A percentile compares a stretch with the other conserved stretches of the same genome.
Evolutionary conservation across 1,140 invertebrate genomes (phyloP).

Genomic region (Lordiphosa collinella): DNA sequence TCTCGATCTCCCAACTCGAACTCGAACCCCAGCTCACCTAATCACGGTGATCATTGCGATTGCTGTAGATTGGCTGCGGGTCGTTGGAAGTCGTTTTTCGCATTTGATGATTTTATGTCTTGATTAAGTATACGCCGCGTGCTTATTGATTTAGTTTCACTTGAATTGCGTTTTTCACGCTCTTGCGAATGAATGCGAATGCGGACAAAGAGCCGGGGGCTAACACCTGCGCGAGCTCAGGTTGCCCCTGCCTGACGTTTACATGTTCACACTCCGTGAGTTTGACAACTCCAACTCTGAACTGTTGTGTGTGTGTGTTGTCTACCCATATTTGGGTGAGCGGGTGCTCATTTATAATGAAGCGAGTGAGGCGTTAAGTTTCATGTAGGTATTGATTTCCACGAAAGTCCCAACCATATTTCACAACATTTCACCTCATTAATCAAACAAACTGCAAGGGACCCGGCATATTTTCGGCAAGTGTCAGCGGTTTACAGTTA

Average conservation of each 20-base stretch:
- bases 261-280: slow-evolving; percentile 57
- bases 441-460: slow-evolving; percentile 71
- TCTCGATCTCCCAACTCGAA: slow-evolving; percentile 13
- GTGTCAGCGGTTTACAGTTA: slow-evolving; percentile 72
- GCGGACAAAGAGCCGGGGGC: slow-evolving; percentile 1
- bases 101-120: slow-evolving; percentile 47
- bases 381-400: slow-evolving; percentile 75
- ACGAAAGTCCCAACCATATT: slow-evolving; percentile 33
- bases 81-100: slow-evolving; percentile 5
- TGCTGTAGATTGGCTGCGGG: slow-evolving; percentile 29
- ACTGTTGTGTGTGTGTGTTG: no score
- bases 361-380: slow-evolving; percentile 50
- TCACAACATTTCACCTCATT: slow-evolving; percentile 78
- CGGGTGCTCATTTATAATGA: slow-evolving; percentile 6
- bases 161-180: slow-evolving; percentile 46
- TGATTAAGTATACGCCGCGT: slow-evolving; percentile 65
- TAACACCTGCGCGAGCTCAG: slow-evolving; percentile 53
- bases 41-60: slow-evolving; percentile 47
- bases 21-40: slow-evolving; percentile 9
- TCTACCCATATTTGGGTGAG: slow-evolving; percentile 49
- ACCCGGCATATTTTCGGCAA: slow-evolving; percentile 66
- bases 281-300: slow-evolving; percentile 65
- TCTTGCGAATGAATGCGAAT: slow-evolving; percentile 5
- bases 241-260: slow-evolving; percentile 46
- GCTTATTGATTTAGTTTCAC: slow-evolving; percentile 72